These are phyloP conservation scores for Zygogramma bicolorata DNA, from an alignment of 2,888 invertebrate species.

Conservation along the genomic window DNA sequence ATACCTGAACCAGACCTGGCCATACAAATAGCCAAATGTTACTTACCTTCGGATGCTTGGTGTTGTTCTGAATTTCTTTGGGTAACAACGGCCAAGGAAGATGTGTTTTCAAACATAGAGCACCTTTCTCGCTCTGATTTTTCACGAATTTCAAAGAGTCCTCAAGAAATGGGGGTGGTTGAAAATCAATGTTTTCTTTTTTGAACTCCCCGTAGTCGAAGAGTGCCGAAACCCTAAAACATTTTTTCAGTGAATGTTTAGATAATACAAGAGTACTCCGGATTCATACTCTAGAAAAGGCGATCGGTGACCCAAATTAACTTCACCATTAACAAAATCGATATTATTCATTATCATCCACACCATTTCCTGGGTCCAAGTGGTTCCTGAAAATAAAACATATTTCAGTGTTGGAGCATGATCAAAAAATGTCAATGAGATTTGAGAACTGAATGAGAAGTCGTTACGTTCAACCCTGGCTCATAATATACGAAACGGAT, in stretches of 20 bases:
- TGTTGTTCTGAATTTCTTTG: slow-evolving; percentile 62
- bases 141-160: slow-evolving; percentile 55
- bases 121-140: slow-evolving; percentile 43
- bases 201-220: slow-evolving; percentile 64
- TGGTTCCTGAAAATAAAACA: slow-evolving; percentile 72
- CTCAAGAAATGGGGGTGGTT: slow-evolving; percentile 51
- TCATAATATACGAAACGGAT: too few species aligned
- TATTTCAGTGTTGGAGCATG: too few species aligned
- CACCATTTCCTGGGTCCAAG: slow-evolving; percentile 83
- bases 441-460: too few species aligned
- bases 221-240: slow-evolving; percentile 61
- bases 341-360: slow-evolving; percentile 77
- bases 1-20: background rate
- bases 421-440: too few species aligned
- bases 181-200: slow-evolving; percentile 55
- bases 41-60: slow-evolving; percentile 63
- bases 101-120: slow-evolving; percentile 75
- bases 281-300: slow-evolving; percentile 79
- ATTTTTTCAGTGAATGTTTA: slow-evolving; percentile 21
- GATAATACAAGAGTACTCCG: slow-evolving; percentile 7
- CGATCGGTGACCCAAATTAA: slow-evolving; percentile 72
- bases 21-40: background rate
- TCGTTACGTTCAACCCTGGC: too few species aligned
- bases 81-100: slow-evolving; percentile 74
- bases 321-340: slow-evolving; percentile 70